Evolutionary conservation across 2,888 invertebrate species (phyloP).

Genomic region (Tipula confusa): DNA sequence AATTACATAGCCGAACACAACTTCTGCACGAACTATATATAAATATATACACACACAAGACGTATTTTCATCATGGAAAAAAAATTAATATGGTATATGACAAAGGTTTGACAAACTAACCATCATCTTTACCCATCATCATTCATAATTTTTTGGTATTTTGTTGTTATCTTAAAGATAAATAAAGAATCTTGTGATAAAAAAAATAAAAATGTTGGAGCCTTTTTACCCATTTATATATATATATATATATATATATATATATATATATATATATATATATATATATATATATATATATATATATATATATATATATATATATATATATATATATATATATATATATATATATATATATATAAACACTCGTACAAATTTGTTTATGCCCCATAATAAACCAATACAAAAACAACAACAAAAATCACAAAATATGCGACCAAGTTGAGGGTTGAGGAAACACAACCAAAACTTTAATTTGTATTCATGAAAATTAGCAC

Average conservation of each 20-base stretch:
- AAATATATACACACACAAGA: not conserved
- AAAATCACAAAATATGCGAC: not conserved
- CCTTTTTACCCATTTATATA: not conserved
- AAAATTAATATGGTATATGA: not conserved
- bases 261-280: too few species aligned
- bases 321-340: too few species aligned
- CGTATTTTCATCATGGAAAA: not conserved
- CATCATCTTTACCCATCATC: not conserved
- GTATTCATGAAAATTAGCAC: slow-evolving; percentile 20
- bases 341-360: too few species aligned
- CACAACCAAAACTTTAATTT: not conserved
- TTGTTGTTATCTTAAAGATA: not conserved
- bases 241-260: too few species aligned
- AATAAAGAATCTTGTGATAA: not conserved
- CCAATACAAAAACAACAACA: not conserved
- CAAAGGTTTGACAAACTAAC: slow-evolving; percentile 20
- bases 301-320: too few species aligned
- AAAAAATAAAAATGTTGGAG: not conserved
- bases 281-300: too few species aligned
- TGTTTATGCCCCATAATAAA: not conserved
- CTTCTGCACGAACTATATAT: not conserved
- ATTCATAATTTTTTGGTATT: not conserved
- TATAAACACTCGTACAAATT: too few species aligned
- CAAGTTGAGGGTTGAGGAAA: not conserved
- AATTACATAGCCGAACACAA: not conserved